Evolutionary conservation across 37 sponge, comb jelly and placozoan genomes (phyloP).

Genomic region (Beroe forskalii): DNA sequence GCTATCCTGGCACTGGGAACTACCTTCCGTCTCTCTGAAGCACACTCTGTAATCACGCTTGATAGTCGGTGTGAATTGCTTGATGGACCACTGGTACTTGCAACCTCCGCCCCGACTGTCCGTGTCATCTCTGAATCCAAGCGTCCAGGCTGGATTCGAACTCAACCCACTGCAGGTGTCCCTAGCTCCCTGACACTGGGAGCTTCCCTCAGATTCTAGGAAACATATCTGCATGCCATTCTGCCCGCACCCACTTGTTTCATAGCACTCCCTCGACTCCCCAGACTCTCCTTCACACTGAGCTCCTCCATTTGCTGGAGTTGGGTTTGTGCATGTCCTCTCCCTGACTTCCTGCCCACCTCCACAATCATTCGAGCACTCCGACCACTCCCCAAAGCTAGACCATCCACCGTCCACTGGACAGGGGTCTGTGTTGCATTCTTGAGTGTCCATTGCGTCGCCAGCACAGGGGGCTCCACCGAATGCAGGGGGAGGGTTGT

Average conservation of each 20-base stretch:
- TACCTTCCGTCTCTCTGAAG: slow-evolving; percentile 3
- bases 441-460: neutral
- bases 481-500: slow-evolving; percentile 57
- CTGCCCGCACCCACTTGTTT: no score
- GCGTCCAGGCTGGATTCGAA: neutral
- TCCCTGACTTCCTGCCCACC: neutral
- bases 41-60: neutral
- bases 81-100: neutral
- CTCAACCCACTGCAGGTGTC: neutral
- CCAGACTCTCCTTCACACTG: no score
- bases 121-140: neutral
- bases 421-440: slow-evolving; percentile 67
- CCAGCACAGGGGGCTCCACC: slow-evolving; percentile 68
- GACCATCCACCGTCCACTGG: slow-evolving; percentile 65
- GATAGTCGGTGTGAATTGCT: neutral
- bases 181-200: neutral
- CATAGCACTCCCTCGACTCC: no score
- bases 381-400: neutral
- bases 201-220: no score
- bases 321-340: no score
- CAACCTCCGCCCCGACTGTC: neutral
- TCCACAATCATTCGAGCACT: neutral
- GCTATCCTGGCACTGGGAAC: neutral
- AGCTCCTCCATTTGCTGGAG: no score
- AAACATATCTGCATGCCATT: no score